Base-by-base conservation (phyloP, 2,888 invertebrate genomes). In the Chrysolina oricalcia region DNA sequence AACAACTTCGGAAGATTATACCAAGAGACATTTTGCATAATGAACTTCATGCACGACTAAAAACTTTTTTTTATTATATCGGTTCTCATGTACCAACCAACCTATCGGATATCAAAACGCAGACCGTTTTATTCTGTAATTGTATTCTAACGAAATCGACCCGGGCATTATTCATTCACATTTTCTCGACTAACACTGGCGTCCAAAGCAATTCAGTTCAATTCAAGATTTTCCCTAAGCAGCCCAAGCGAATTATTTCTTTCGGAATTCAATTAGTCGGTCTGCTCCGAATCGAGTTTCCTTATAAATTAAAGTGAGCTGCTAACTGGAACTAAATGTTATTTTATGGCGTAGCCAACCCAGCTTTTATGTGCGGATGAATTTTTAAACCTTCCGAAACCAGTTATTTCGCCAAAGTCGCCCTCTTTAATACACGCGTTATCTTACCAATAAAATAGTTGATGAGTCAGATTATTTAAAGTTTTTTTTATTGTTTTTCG, bases 241-340 rank as follows among this genome's bases (percentile, higher is more conserved):
- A 66, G 68, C 63, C 50, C 40, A 35, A 72, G 48, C 59, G 72
- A 78, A 75, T 70, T 72, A 75, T 73, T 74, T 69, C 75, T 73
- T 75, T 74, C 71, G 72, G 67, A 75, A 78, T 78, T 65, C 78
- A 75, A 78, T 78, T 75, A 75, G 78, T 73, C 46, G 67, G 48
- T 74, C 69, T 70, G 76, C 77, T 74, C 72, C 74, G 70, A 78
- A 78, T 77, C 73, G 78, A 76, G 76, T 78, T 78, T 73, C 80
- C 73, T 79, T 77, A 80, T 79, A 80, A 81, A 81, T 81, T 80
- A 78, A 69, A 74, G 68, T 62, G 74, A 76, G 73, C 71, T 73
- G 70, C 77, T 74, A 75, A 80, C 75, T 76, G 78, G 73, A 77
- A 77, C 77, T 78, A 77, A 80, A 79, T 77, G 80, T 78, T 81